Evolutionary conservation across 2,888 invertebrate species (phyloP).

Genomic region (Nephrotoma appendiculata): DNA sequence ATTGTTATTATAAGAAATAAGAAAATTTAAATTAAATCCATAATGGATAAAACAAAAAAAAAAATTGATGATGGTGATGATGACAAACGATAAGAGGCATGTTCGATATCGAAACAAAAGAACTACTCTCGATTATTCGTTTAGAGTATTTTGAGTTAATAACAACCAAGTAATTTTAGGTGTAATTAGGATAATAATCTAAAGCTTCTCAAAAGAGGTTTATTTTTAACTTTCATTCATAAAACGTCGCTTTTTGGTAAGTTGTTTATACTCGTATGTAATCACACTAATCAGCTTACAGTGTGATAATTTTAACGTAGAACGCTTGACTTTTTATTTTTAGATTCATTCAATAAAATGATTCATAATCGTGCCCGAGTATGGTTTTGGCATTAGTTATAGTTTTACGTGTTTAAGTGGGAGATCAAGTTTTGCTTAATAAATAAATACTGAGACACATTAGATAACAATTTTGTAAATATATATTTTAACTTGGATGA

Average conservation of each 20-base stretch:
- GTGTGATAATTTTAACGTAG: not conserved
- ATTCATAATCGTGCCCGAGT: not conserved
- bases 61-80: not conserved
- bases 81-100: not conserved
- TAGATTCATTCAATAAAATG: not conserved
- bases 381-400: not conserved
- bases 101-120: not conserved
- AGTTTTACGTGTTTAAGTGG: not conserved
- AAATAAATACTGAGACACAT: no score
- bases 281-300: not conserved
- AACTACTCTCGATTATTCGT: not conserved
- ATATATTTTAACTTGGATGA: no score
- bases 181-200: not conserved
- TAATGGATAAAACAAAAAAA: not conserved
- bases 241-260: not conserved
- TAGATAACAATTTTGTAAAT: no score
- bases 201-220: not conserved
- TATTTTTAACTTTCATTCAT: not conserved
- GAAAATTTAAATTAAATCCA: not conserved
- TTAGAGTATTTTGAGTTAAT: not conserved
- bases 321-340: not conserved
- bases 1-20: not conserved
- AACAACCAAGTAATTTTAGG: not conserved
- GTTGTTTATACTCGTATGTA: not conserved
- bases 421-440: not conserved